phyloP scores from a whole-genome alignment of 2,113 vertebrate species.

The Pionites leucogaster region DNA sequence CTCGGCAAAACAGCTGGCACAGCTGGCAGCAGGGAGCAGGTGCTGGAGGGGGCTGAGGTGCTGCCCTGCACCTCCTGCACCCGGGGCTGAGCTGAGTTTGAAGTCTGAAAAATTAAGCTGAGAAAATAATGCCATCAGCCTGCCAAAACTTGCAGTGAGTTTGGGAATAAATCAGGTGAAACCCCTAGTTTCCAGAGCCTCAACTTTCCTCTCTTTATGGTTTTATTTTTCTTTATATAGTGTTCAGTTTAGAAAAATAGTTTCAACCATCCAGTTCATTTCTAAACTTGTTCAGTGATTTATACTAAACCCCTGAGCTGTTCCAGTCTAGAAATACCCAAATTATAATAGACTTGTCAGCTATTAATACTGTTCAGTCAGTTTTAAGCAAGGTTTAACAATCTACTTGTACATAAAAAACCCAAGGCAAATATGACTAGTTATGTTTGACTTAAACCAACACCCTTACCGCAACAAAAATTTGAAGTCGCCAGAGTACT shows the following conservation, averaged over 20 bases:
- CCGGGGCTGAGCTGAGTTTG: accelerated
- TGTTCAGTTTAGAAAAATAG: background rate
- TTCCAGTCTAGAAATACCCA: background rate
- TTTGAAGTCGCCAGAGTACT: accelerated
- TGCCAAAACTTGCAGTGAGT: background rate
- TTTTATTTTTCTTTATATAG: background rate
- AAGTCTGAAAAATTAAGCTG: background rate
- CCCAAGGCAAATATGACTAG: background rate
- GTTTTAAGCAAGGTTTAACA: background rate
- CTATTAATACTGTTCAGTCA: background rate
- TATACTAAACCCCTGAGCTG: background rate
- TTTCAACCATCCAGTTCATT: background rate
- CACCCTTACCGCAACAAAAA: background rate
- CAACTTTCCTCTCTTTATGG: background rate
- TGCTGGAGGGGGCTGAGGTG: background rate
- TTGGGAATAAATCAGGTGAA: background rate
- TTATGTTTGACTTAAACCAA: background rate
- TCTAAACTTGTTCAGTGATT: background rate
- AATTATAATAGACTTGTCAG: background rate
- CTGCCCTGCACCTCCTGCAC: background rate
- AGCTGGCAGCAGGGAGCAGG: background rate
- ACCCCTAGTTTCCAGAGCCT: background rate
- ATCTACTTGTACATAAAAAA: background rate
- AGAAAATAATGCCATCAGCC: background rate
- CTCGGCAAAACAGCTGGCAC: background rate